Evolutionary conservation across 2,888 invertebrate species (phyloP).

Genomic region (Chesias legatella): DNA sequence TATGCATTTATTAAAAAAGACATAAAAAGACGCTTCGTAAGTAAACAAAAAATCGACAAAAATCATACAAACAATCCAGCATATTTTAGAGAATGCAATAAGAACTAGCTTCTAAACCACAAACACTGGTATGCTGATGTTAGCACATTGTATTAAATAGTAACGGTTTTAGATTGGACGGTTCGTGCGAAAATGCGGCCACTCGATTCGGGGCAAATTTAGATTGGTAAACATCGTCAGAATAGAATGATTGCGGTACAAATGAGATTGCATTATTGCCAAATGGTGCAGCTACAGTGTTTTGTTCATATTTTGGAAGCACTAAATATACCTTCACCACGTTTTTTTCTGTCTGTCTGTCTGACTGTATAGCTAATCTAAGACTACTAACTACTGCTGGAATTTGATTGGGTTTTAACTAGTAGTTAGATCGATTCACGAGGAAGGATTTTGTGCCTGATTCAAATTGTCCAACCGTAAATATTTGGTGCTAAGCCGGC

Average conservation of each 20-base stretch:
- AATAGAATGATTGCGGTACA: conserved; percentile 47
- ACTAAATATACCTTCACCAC: conserved; percentile 17
- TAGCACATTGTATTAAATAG: conserved; percentile 59
- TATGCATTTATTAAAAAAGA: too few relatives aligned
- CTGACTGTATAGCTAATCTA: too few relatives aligned
- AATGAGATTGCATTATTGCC: conserved; percentile 29
- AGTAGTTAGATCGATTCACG: too few relatives aligned
- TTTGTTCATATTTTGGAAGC: too few relatives aligned
- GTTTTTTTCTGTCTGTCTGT: too few relatives aligned
- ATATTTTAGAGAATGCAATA: conserved; percentile 7
- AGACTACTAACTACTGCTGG: too few relatives aligned
- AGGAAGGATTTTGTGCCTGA: too few relatives aligned
- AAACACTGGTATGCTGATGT: conserved; percentile 49
- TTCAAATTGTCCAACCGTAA: too few relatives aligned
- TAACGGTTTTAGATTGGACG: conserved; percentile 56
- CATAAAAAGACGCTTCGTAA: too few relatives aligned
- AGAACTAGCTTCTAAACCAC: conserved; percentile 34
- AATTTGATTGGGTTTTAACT: too few relatives aligned
- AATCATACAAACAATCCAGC: background rate
- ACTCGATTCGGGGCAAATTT: conserved; percentile 64
- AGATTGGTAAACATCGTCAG: conserved; percentile 53
- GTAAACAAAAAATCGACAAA: too few relatives aligned
- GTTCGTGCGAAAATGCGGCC: conserved; percentile 74
- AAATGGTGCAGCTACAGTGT: background rate
- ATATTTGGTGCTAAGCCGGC: too few relatives aligned